phyloP scores from a whole-genome alignment of 2,888 invertebrate genomes.

The Anorthoa munda region DNA sequence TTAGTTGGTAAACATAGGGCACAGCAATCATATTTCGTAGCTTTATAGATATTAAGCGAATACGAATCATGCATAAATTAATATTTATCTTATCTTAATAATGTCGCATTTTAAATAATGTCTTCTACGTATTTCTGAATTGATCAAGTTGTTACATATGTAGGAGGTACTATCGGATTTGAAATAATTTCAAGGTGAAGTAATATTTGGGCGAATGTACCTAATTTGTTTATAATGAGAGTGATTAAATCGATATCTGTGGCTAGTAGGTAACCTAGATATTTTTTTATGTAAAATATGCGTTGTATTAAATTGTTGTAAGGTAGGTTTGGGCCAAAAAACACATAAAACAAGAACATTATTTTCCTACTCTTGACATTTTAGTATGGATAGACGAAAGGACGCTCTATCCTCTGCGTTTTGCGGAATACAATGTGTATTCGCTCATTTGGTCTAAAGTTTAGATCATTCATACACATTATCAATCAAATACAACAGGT shows the following conservation, averaged over 20 bases:
- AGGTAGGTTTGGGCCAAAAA: neutral
- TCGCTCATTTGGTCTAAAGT: too few species aligned
- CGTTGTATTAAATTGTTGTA: neutral
- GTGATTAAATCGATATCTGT: conserved; percentile 40
- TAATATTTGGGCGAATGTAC: conserved; percentile 33
- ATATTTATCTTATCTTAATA: conserved; percentile 61
- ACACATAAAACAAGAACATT: neutral
- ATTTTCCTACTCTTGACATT: neutral
- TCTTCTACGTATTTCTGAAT: conserved; percentile 53
- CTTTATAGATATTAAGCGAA: conserved; percentile 10
- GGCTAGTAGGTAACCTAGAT: conserved; percentile 36
- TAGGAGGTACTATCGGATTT: conserved; percentile 45
- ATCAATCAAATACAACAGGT: too few species aligned
- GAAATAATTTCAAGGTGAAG: conserved; percentile 55
- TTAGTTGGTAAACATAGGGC: conserved; percentile 39
- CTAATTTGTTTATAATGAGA: conserved; percentile 50
- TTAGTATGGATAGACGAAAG: neutral
- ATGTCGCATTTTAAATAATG: conserved; percentile 54
- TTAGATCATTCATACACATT: too few species aligned
- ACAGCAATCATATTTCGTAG: conserved; percentile 38
- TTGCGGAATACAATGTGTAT: too few species aligned
- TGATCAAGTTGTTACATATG: conserved; percentile 38
- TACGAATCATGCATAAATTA: conserved; percentile 51
- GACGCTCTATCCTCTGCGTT: neutral
- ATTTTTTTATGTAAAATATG: neutral